Evolutionary conservation across 2,888 invertebrate species (phyloP), one percentile per base, ranked within the genome.

Genomic region (Drosophila algonquin): DNA sequence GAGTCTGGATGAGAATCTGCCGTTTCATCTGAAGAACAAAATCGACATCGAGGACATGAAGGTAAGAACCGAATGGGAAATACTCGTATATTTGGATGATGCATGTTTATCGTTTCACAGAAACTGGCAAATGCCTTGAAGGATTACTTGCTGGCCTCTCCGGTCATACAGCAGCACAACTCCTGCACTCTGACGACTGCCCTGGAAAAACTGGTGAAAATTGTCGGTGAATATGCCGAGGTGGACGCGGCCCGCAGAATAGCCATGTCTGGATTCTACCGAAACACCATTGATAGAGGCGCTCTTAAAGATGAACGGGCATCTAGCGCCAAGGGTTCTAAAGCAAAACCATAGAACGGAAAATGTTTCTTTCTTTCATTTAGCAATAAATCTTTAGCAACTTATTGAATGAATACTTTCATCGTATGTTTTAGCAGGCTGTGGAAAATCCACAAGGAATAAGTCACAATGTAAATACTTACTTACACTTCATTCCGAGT

Each of bases 1-100:
- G 69, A 63, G 79, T 7, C 8, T 76, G 10, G 62, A 45, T 10
- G 73, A 75, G 12, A 63, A 54, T 10, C 63, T 50, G 10, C 51
- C 52, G 0, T 1, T 3, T 8, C 77, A 75, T 57, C 55, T 32
- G 48, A 63, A 21, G 18, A 10, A 56, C 55, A 56, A 56, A 27
- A 62, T 80, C 1, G 67, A 67, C 0, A 8, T 35, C 1, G 50
- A 24, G 0, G 61, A 77, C 9, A 57, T 83, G 46, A 63, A 52
- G 73, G 83, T 81, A 9, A 24, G n/a, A 2, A 8, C 14, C 32
- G 24, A 5, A 12, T 16, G 10, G 5, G 32, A 21, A 3, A 8
- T 30, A n/a, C n/a, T n/a, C n/a, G n/a, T n/a, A 30, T 8, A 5
- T 14, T 5, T 3, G 3, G 3, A 14, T 9, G 3, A 14, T 0